Base-by-base conservation (phyloP, 2,888 invertebrate genomes). In the Conomelus anceps region DNA sequence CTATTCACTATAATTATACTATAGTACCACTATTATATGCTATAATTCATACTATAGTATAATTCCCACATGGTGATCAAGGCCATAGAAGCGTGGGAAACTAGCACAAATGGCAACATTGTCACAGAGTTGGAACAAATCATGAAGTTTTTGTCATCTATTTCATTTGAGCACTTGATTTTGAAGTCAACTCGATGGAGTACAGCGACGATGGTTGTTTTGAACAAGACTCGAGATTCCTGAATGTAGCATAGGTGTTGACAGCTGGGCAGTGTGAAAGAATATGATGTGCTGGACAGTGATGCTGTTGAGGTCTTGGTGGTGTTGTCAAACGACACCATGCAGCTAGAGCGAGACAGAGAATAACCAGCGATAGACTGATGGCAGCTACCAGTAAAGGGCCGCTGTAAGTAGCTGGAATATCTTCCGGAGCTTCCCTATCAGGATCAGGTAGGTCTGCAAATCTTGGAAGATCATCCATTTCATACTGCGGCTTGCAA, bases 401-500 rank as follows among this genome's bases (percentile, higher is more conserved):
- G 1, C 88, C 88, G 24, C 63, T 63, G 23, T 88, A 88, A 20
- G 88, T 88, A 11, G 88, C 63, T 23, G 88, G 88, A 23, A 88
- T 88, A 20, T 88, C 88, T 6, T 41, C 23, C 6, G 84, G 88
- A 23, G 88, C 34, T 13, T 22, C 84, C 22, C 22, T n/a, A 17
- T 88, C 63, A 17, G 88, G 63, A 84, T 88, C 88, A 0, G 88
- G 88, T 23, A 88, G 23, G 63, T 88, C 88, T 23, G 88, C 88
- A 34, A 88, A 88, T 63, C 88, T 41, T 63, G 88, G 88, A 7
- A 88, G 88, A 11, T 88, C 88, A 9, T 88, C 88, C 34, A 41
- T 22, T 3, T 23, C n/a, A 17, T 63, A n/a, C 11, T 63, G 63
- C 3, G 88, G 88, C 41, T 24, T 63, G 63, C 88, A 88, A 23